A percentile compares a stretch with the other conserved stretches of the same genome.
These are phyloP conservation scores for Pelmatolapia mariae DNA, from an alignment of 2,113 vertebrate genomes.

Conservation along the genomic window DNA sequence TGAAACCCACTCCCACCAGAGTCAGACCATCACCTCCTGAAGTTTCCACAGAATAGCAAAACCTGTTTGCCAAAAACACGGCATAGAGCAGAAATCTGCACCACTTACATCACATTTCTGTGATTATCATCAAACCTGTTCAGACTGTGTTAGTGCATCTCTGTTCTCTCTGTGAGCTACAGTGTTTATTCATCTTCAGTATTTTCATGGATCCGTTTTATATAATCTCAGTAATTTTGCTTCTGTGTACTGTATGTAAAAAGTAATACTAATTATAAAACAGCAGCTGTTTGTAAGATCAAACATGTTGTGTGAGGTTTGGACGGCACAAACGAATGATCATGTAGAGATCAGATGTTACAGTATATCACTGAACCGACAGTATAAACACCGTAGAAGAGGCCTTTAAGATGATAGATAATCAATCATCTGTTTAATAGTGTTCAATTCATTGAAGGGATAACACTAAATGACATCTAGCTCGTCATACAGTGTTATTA, in stretches of 20 bases:
- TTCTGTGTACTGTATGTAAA: neutral
- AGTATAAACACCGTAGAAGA: too few species aligned
- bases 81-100: neutral
- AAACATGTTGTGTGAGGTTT: neutral
- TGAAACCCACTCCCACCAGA: neutral
- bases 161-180: neutral
- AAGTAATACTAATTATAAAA: neutral
- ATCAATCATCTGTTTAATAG: too few species aligned
- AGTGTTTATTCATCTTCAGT: neutral
- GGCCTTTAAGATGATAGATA: too few species aligned
- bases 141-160: rapidly evolving
- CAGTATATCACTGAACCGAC: too few species aligned
- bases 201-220: neutral
- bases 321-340: rapidly evolving
- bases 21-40: neutral
- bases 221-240: neutral
- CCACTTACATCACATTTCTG: neutral
- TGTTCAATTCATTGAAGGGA: too few species aligned
- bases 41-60: neutral
- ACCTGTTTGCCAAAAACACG: neutral
- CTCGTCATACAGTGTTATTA: too few species aligned
- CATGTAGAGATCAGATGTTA: neutral
- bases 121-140: neutral
- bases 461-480: too few species aligned
- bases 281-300: neutral